Conservation (phyloP, 2,113 vertebrate species). For the Corvus moneduloides region DNA sequence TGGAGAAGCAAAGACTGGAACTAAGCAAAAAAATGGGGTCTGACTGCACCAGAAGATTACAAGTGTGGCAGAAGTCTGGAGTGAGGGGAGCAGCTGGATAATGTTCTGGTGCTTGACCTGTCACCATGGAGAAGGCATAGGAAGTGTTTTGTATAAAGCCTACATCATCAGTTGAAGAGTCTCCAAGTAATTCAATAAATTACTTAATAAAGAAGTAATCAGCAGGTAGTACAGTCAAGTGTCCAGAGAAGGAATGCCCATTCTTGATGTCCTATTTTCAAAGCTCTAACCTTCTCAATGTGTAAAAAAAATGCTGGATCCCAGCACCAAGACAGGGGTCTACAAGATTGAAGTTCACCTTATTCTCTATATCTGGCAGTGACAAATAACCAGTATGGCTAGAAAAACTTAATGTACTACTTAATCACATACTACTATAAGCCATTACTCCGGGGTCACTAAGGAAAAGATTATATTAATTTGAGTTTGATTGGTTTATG, state of each 20-base stretch:
- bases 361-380: not conserved
- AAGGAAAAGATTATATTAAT: not conserved
- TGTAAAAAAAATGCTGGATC: not conserved
- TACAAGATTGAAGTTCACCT: not conserved
- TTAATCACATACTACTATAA: not conserved
- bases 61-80: not conserved
- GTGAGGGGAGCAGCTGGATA: not conserved
- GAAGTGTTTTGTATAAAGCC: not conserved
- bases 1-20: not conserved
- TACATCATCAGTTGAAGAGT: not conserved
- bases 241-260: not conserved
- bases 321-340: not conserved
- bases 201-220: not conserved
- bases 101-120: not conserved
- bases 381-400: not conserved
- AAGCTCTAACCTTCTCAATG: not conserved
- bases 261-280: not conserved
- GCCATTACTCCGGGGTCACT: not conserved
- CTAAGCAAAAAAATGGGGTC: not conserved
- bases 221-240: not conserved
- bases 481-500: not conserved
- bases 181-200: not conserved
- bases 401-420: not conserved
- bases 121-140: not conserved
- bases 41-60: not conserved